Conservation (phyloP, 2,888 invertebrate genomes). For the Drosophila eohydei region DNA sequence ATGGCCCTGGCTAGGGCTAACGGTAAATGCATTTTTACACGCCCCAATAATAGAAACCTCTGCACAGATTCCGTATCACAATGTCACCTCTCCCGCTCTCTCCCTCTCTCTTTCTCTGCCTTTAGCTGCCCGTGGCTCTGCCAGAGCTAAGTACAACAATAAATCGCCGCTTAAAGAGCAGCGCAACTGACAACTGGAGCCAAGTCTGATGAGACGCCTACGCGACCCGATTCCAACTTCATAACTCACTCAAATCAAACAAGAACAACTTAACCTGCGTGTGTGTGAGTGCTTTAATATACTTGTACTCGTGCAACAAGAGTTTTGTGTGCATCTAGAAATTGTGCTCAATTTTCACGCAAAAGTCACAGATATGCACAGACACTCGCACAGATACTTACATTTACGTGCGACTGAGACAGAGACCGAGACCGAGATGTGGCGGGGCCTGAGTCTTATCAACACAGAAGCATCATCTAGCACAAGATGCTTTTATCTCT, state of each 20-base stretch:
- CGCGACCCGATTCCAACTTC: slow-evolving; percentile 69
- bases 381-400: slow-evolving; percentile 17
- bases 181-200: slow-evolving; percentile 14
- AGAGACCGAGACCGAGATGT: slow-evolving; percentile 33
- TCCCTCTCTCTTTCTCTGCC: not conserved
- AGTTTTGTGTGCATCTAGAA: slow-evolving; percentile 64
- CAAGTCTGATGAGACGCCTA: slow-evolving; percentile 44
- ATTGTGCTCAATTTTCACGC: slow-evolving; percentile 80
- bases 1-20: slow-evolving; percentile 54
- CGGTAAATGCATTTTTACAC: slow-evolving; percentile 68
- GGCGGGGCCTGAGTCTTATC: slow-evolving; percentile 68
- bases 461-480: slow-evolving; percentile 81
- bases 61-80: slow-evolving; percentile 48
- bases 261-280: slow-evolving; percentile 34
- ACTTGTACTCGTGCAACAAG: slow-evolving; percentile 33
- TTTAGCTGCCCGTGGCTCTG: not conserved
- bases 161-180: slow-evolving; percentile 65
- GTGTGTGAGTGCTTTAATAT: slow-evolving; percentile 35
- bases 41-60: slow-evolving; percentile 64
- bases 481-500: slow-evolving; percentile 83
- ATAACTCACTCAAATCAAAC: slow-evolving; percentile 72
- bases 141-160: slow-evolving; percentile 59
- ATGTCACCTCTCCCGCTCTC: slow-evolving; percentile 39
- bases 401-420: slow-evolving; percentile 20
- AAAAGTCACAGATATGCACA: slow-evolving; percentile 51